Base-by-base conservation (phyloP, 2,888 invertebrate genomes). In the Agrilus cyanescens region DNA sequence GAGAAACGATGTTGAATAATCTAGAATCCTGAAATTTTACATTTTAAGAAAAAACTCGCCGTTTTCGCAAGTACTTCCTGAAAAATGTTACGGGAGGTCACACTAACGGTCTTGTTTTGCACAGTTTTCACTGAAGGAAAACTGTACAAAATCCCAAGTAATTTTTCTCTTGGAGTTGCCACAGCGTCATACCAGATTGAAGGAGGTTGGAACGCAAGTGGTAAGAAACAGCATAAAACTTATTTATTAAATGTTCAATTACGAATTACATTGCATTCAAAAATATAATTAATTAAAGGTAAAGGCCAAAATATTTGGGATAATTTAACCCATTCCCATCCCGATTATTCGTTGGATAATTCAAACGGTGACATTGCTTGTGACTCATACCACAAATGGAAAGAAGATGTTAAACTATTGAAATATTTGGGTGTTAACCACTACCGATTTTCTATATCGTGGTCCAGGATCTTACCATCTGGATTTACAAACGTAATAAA, bases 101-200 rank as follows among this genome's bases (percentile, higher is more conserved):
- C 10, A 25, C 4, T 25, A 10, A 25, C 25, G 10, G 2, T 25
- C 10, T 2, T 25, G 10, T 10, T 25, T 25, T 2, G 25, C 10
- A 10, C 25, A 25, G 25, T 25, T 10, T 25, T 25, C 10, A 10
- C 10, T 4, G 10, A 25, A 10, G 25, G 25, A 25, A 25, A 25
- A 25, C 4, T 25, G 25, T 10, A 25, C 25, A 10, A 25, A 25
- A 25, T 78, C 57, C 75, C 77, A 13, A 59, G 69, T 46, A 68
- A 68, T 38, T 78, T 80, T 56, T 50, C 73, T 18, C 76, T 79
- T 55, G 78, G 78, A 13, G 72, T 74, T 4, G 74, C 76, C 0
- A 75, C 77, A 7, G 75, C 79, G 32, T 72, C 78, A 36, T 70
- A 68, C 51, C 78, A 78, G 67, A 72, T 75, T 32, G 78, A 78